Evolutionary conservation across 2,113 vertebrate species (phyloP).

Genomic region (Gobiocypris rarus): DNA sequence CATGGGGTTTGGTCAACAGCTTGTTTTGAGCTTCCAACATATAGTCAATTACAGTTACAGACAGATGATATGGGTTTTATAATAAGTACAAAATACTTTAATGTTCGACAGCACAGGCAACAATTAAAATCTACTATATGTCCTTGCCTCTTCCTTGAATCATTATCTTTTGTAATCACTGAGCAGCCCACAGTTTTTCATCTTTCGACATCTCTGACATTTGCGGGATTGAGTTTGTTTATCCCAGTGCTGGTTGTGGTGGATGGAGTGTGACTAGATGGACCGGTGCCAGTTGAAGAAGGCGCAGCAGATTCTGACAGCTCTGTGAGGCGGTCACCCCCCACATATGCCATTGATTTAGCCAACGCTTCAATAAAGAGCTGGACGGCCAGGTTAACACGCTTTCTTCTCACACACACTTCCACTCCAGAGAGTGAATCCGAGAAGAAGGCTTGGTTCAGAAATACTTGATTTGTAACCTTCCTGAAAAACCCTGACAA

Average conservation of each 20-base stretch:
- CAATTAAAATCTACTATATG: conserved; percentile 11
- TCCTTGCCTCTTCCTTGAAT: not conserved
- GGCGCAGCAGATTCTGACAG: conserved; percentile 65
- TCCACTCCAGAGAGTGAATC: conserved; percentile 52
- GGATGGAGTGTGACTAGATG: conserved; percentile 65
- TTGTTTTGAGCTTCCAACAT: conserved; percentile 8
- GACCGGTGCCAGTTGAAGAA: conserved; percentile 56
- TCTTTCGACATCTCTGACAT: conserved; percentile 65
- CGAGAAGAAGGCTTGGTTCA: conserved; percentile 63
- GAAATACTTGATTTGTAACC: conserved; percentile 80
- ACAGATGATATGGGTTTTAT: not conserved
- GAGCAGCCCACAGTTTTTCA: conserved; percentile 58
- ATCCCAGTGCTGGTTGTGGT: conserved; percentile 67
- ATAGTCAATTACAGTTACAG: not conserved
- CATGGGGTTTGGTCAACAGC: not conserved
- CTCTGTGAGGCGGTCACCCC: conserved; percentile 66
- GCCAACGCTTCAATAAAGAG: conserved; percentile 65
- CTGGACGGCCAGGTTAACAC: conserved; percentile 45
- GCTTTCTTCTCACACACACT: conserved; percentile 34
- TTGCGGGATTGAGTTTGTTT: conserved; percentile 68
- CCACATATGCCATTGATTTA: conserved; percentile 75
- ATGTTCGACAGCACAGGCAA: not conserved
- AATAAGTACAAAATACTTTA: conserved; percentile 15
- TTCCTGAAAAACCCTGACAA: conserved; percentile 67
- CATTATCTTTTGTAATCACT: conserved; percentile 17